Percentiles rank a stretch among this genome's conserved stretches.
These are phyloP conservation scores for Drosophila pseudotalamancana DNA, from an alignment of 2,888 invertebrate species.

Conservation along the genomic window DNA sequence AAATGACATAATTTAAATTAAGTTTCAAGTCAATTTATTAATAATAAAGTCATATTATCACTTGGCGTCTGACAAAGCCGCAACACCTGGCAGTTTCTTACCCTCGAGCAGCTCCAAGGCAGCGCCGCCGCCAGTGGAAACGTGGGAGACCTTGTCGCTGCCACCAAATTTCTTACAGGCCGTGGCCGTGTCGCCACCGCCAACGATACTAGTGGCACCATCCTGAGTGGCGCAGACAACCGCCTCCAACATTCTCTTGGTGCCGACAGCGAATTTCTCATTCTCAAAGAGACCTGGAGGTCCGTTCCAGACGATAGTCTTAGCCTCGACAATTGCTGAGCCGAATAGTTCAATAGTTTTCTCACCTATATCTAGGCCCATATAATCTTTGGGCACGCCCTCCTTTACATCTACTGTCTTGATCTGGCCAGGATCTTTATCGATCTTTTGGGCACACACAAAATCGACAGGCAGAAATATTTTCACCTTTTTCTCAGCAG, in stretches of 20 bases:
- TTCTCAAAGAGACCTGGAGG: conserved; percentile 99
- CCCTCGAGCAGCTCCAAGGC: conserved; percentile 96
- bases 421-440: conserved; percentile 93
- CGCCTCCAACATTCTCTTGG: conserved; percentile 95
- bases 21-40: background rate
- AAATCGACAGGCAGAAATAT: conserved; percentile 98
- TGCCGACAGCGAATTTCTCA: conserved; percentile 95
- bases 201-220: conserved; percentile 95
- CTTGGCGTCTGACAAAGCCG: conserved; percentile 86
- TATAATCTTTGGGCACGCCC: conserved; percentile 96
- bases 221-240: conserved; percentile 94
- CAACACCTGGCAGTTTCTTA: conserved; percentile 93
- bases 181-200: conserved; percentile 98
- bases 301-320: conserved; percentile 99
- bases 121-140: conserved; percentile 97
- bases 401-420: conserved; percentile 88
- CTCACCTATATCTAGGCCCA: conserved; percentile 98
- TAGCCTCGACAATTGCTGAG: conserved; percentile 93
- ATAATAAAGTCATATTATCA: background rate
- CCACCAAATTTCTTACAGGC: conserved; percentile 94
- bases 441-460: conserved; percentile 96
- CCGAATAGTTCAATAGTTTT: conserved; percentile 91
- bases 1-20: background rate
- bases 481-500: conserved; percentile 94
- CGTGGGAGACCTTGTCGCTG: conserved; percentile 96